These are phyloP conservation scores for Lytechinus pictus DNA, from an alignment of 35 echinoderm and acorn worm species.

Conservation along the genomic window DNA sequence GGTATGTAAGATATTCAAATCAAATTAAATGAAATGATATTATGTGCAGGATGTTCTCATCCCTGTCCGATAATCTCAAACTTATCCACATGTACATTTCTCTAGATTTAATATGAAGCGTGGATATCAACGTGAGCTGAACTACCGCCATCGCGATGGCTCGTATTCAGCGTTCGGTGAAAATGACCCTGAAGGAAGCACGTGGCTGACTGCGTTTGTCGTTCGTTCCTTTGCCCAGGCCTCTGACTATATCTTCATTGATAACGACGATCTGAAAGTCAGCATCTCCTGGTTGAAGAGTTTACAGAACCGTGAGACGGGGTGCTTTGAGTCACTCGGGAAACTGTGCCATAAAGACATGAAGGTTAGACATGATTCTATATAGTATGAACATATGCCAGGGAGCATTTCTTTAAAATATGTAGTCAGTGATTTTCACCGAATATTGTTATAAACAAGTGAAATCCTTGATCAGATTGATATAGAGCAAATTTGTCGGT, in stretches of 20 bases:
- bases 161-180: constrained; percentile 93
- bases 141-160: constrained; percentile 74
- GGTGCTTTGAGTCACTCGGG: constrained; percentile 74
- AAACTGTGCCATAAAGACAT: constrained; percentile 87
- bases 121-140: constrained; percentile 96
- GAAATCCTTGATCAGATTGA: too few species aligned
- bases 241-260: constrained; percentile 70
- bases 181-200: constrained; percentile 73
- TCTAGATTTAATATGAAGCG: constrained; percentile 73
- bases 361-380: constrained; percentile 55
- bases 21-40: too few species aligned
- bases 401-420: too few species aligned
- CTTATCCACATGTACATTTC: neutral
- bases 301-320: constrained; percentile 63
- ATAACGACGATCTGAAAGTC: constrained; percentile 61
- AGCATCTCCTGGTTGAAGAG: constrained; percentile 82
- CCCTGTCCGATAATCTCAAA: too few species aligned
- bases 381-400: too few species aligned
- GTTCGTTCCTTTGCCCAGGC: constrained; percentile 83
- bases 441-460: too few species aligned
- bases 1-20: too few species aligned
- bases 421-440: too few species aligned
- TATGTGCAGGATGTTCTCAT: too few species aligned
- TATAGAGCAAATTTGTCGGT: too few species aligned
- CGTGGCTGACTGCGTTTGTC: constrained; percentile 94